These are phyloP conservation scores for Bombus waltoni DNA, from an alignment of 1,140 invertebrate species.

Conservation along the genomic window DNA sequence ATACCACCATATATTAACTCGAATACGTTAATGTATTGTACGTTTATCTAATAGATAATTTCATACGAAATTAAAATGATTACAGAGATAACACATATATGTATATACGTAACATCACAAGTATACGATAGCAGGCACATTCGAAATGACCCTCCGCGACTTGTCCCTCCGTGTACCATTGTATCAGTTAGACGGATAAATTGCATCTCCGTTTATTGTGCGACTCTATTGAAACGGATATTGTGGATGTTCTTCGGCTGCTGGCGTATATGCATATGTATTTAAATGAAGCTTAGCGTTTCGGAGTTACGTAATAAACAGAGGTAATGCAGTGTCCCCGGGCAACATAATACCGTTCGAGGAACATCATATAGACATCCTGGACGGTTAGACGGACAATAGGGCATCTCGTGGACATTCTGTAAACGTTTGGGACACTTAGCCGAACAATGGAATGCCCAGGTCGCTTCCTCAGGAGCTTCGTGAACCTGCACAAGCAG, in stretches of 20 bases:
- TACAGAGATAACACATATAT: too few species aligned
- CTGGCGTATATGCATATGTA: conserved; percentile 28
- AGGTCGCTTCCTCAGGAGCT: conserved; percentile 55
- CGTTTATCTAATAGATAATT: too few species aligned
- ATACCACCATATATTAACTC: too few species aligned
- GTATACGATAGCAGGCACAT: not conserved
- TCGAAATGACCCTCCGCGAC: not conserved
- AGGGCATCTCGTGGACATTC: conserved; percentile 64
- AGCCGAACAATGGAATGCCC: conserved; percentile 57
- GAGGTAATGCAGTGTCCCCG: conserved; percentile 49
- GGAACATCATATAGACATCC: conserved; percentile 52
- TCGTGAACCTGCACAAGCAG: conserved; percentile 25
- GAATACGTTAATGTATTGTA: too few species aligned
- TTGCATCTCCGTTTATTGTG: conserved; percentile 34
- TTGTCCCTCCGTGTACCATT: conserved; percentile 1
- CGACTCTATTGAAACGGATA: conserved; percentile 34
- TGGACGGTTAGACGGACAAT: conserved; percentile 63
- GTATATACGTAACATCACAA: not conserved
- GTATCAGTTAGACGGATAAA: conserved; percentile 34
- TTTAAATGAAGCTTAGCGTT: conserved; percentile 58
- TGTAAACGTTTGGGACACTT: conserved; percentile 66
- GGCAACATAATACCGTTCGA: conserved; percentile 58
- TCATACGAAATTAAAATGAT: too few species aligned
- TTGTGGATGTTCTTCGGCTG: conserved; percentile 16
- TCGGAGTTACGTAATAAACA: conserved; percentile 63